These are phyloP conservation scores for Trileptium ribeirensis DNA, from an alignment of 2,888 invertebrate species.

Conservation along the genomic window DNA sequence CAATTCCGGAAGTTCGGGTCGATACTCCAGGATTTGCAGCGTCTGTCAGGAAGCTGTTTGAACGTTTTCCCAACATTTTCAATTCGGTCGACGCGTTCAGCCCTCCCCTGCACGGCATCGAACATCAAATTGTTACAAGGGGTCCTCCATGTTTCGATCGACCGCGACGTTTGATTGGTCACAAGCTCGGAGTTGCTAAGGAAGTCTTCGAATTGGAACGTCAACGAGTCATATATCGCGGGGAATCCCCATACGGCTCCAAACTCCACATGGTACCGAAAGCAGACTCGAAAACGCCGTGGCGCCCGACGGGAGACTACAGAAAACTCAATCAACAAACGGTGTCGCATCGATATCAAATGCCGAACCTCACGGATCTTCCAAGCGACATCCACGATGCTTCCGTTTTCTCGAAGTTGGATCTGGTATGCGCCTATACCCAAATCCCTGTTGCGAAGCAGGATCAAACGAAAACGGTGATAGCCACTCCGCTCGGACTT, in stretches of 20 bases:
- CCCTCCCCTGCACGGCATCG: background rate
- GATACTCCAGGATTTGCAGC: background rate
- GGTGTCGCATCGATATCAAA: background rate
- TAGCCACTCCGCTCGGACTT: too few species aligned
- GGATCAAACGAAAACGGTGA: slow-evolving; percentile 45
- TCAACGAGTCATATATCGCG: background rate
- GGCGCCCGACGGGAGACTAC: background rate
- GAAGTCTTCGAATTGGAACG: background rate
- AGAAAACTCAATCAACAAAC: background rate
- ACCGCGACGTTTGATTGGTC: background rate
- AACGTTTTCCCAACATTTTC: background rate
- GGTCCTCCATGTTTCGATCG: background rate
- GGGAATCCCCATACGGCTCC: background rate
- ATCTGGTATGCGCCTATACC: slow-evolving; percentile 44
- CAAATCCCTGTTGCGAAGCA: slow-evolving; percentile 54
- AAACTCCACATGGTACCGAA: background rate
- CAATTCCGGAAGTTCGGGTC: background rate
- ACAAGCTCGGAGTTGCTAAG: background rate
- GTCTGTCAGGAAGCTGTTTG: background rate
- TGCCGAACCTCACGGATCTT: background rate
- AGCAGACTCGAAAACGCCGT: background rate
- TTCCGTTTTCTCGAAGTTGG: background rate
- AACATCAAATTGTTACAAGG: background rate
- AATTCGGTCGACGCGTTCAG: background rate
- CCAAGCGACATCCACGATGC: background rate